These are phyloP conservation scores for Corythornis leucogaster DNA, from an alignment of 2,797 vertebrate genomes.

Conservation along the genomic window DNA sequence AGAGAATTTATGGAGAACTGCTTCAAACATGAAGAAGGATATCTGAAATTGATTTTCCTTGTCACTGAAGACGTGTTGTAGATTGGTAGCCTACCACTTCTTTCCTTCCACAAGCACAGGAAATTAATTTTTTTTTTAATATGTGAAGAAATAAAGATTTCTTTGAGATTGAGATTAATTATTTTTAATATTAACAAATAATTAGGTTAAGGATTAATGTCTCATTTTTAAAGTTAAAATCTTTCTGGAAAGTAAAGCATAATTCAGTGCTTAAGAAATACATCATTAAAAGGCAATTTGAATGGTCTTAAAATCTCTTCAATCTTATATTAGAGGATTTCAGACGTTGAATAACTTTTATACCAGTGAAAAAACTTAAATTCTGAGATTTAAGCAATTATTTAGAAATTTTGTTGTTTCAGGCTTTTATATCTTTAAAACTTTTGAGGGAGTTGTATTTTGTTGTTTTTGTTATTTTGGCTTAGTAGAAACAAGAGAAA, in stretches of 20 bases:
- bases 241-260: conserved; percentile 56
- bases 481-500: not conserved
- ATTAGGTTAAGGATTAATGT: conserved; percentile 70
- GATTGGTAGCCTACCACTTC: not conserved
- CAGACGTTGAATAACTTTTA: conserved; percentile 20
- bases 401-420: not conserved
- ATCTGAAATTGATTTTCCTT: not conserved
- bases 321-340: conserved; percentile 55
- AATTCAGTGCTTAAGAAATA: conserved; percentile 65
- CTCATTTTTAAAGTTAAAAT: conserved; percentile 59
- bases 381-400: not conserved
- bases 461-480: not conserved
- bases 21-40: not conserved
- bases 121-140: conserved; percentile 27
- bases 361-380: conserved; percentile 9
- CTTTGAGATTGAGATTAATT: conserved; percentile 62
- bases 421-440: not conserved
- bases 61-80: not conserved
- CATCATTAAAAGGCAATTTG: conserved; percentile 70
- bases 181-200: conserved; percentile 79
- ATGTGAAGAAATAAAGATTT: conserved; percentile 57
- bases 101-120: not conserved
- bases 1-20: not conserved
- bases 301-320: conserved; percentile 46
- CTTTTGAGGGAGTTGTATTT: accelerated